A percentile compares a stretch with the other conserved stretches of the same genome.
Evolutionary conservation across 1,140 invertebrate species (phyloP).

Genomic region (Piezodorus guildinii): DNA sequence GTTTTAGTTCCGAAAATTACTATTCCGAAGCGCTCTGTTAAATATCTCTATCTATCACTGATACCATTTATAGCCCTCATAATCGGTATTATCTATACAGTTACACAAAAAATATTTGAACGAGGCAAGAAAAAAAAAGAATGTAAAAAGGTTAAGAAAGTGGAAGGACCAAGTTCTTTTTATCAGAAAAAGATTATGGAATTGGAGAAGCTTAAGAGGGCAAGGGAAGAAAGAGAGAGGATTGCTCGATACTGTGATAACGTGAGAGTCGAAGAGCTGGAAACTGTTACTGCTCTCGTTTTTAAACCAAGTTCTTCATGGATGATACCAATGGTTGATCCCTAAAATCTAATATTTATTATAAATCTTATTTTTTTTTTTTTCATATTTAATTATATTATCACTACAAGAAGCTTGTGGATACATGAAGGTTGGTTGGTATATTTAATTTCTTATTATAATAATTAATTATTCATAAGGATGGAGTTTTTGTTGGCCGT

Average conservation of each 20-base stretch:
- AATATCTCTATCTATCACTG: slow-evolving; percentile 12
- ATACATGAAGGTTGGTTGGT: no score
- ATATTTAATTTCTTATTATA: no score
- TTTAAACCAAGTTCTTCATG: slow-evolving; percentile 18
- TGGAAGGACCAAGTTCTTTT: slow-evolving; percentile 19
- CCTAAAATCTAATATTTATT: neutral
- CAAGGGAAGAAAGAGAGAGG: slow-evolving; percentile 7
- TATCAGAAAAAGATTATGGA: slow-evolving; percentile 24
- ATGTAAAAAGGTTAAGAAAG: slow-evolving; percentile 5
- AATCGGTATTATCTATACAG: slow-evolving; percentile 19
- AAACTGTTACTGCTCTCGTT: slow-evolving; percentile 17
- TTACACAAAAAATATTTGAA: slow-evolving; percentile 19
- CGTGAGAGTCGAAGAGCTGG: slow-evolving; percentile 18
- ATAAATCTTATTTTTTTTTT: slow-evolving; percentile 3
- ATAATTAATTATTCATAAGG: no score
- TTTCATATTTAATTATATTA: neutral
- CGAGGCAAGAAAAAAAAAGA: slow-evolving; percentile 9
- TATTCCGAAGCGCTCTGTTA: neutral
- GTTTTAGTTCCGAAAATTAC: slow-evolving; percentile 5
- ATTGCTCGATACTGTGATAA: slow-evolving; percentile 18
- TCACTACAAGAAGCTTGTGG: no score
- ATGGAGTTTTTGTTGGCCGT: no score
- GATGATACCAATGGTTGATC: neutral
- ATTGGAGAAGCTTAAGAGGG: slow-evolving; percentile 14
- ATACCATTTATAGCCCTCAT: slow-evolving; percentile 3